Conservation (phyloP, 2,797 vertebrate species). For the Crocodylus rhombifer region DNA sequence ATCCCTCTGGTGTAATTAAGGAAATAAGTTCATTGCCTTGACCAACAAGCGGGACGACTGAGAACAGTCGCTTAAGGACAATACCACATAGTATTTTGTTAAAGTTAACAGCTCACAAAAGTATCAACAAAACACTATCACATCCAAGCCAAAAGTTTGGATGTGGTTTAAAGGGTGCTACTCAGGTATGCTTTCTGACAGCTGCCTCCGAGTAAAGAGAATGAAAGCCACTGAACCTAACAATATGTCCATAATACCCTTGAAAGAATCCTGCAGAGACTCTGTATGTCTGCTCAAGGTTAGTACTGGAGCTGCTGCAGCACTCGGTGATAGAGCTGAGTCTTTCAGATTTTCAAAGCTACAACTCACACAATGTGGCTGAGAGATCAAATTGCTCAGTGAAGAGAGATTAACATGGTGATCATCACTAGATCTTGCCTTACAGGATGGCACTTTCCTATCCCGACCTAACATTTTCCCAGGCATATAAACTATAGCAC, state of each 20-base stretch:
- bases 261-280: not conserved
- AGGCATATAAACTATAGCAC: not conserved
- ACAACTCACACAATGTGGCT: not conserved
- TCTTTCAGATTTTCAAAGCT: not conserved
- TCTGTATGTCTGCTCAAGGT: not conserved
- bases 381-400: not conserved
- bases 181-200: not conserved
- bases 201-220: not conserved
- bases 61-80: not conserved
- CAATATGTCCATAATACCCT: not conserved
- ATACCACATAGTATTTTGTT: not conserved
- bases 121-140: not conserved
- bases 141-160: not conserved
- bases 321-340: not conserved
- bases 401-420: not conserved
- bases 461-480: not conserved
- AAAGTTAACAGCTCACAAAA: not conserved
- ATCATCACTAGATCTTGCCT: not conserved
- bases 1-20: not conserved
- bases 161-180: not conserved
- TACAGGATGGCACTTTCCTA: not conserved
- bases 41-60: not conserved
- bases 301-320: not conserved
- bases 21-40: not conserved
- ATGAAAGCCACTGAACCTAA: not conserved